These are phyloP conservation scores for Pachypeltis micranthus DNA, from an alignment of 1,140 invertebrate species.

Conservation along the genomic window DNA sequence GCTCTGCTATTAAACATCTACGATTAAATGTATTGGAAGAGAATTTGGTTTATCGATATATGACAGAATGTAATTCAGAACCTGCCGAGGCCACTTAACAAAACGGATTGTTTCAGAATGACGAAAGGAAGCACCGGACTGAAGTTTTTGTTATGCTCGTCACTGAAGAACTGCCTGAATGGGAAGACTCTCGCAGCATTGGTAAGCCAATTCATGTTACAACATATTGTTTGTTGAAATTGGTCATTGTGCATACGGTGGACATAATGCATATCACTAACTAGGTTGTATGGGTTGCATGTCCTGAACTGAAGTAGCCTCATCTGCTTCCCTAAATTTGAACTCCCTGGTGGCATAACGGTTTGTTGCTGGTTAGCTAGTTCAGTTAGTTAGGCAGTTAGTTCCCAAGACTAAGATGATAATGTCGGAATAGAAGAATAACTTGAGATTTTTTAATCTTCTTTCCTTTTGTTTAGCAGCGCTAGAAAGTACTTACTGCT, in stretches of 20 bases:
- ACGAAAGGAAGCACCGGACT: slow-evolving; percentile 82
- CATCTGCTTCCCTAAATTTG: too few species aligned
- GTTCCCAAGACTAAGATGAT: too few species aligned
- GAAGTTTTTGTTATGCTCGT: slow-evolving; percentile 87
- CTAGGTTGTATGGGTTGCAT: neutral
- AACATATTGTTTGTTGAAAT: neutral
- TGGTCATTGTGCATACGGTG: neutral
- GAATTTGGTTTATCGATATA: too few species aligned
- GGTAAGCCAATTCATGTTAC: slow-evolving; percentile 16
- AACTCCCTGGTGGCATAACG: neutral
- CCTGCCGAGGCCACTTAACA: too few species aligned
- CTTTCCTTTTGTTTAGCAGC: too few species aligned
- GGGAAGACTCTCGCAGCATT: slow-evolving; percentile 70
- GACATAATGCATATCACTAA: neutral
- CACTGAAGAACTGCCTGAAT: slow-evolving; percentile 80
- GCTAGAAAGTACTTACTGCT: too few species aligned
- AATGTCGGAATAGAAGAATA: too few species aligned
- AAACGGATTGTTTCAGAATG: slow-evolving; percentile 63
- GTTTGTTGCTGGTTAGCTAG: neutral
- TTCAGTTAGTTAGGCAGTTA: too few species aligned
- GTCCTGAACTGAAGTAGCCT: neutral
- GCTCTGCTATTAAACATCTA: too few species aligned
- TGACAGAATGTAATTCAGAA: too few species aligned
- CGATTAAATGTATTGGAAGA: too few species aligned
- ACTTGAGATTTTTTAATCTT: too few species aligned